phyloP scores from a whole-genome alignment of 2,888 invertebrate species.

The Thysanoteuthis rhombus region DNA sequence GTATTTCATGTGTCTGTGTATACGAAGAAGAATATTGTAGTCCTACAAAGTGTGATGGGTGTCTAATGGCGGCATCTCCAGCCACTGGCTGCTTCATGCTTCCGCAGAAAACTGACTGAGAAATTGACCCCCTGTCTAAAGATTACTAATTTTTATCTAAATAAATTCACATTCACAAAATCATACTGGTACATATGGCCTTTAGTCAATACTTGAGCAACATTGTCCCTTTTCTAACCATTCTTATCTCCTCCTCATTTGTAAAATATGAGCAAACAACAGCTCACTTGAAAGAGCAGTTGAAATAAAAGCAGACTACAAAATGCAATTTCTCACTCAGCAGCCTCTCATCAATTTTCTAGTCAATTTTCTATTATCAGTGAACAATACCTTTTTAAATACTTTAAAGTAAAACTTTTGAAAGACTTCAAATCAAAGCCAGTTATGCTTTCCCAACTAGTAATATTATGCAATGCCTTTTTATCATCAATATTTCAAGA shows the following conservation, averaged over 20 bases:
- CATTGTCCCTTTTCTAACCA: background rate
- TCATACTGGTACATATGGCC: background rate
- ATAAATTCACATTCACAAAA: background rate
- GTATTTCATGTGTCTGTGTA: background rate
- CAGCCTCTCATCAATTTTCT: background rate
- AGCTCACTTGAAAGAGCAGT: background rate
- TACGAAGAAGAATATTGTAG: background rate
- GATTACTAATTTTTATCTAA: background rate
- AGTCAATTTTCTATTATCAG: background rate
- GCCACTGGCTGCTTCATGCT: background rate
- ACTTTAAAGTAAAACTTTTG: background rate
- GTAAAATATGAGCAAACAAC: background rate
- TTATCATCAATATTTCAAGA: background rate
- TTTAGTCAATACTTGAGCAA: background rate
- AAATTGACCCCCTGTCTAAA: background rate
- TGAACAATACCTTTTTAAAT: background rate
- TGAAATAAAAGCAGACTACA: background rate
- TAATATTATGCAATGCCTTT: background rate
- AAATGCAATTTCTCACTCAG: background rate
- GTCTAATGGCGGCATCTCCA: constrained; percentile 12
- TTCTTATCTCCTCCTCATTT: background rate
- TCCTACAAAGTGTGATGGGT: constrained; percentile 12
- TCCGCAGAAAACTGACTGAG: background rate
- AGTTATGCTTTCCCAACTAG: background rate
- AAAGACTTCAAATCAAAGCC: background rate